Base-by-base conservation (phyloP, 2,888 invertebrate genomes). In the Enchytraeus crypticus region DNA sequence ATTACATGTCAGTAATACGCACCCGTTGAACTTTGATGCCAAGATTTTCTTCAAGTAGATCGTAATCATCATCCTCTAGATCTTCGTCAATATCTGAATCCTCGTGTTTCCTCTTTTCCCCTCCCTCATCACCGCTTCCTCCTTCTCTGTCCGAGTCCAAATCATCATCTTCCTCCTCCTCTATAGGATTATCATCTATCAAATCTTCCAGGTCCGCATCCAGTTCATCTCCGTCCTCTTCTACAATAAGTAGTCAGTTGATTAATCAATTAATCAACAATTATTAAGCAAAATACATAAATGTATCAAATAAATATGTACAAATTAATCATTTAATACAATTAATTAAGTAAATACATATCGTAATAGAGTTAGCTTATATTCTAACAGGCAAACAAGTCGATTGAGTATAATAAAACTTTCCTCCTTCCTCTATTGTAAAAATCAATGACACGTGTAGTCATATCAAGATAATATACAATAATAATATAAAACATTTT, bases 11-110 rank as follows among this genome's bases (percentile, higher is more conserved):
- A 11, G 23, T n/a, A n/a, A 29, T 27, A 61, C 58, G 53, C 33
- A 74, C 69, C 62, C 73, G 81, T 21, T 64, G 34, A 66, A 95
- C 88, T 85, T 93, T 93, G 1, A 92, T 89, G 65, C 97, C 97
- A 74, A 95, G 85, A 84, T 98, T 97, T 79, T 97, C 97, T 77
- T 97, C 95, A 71, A 98, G 87, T 47, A 98, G 84, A 78, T 96
- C 97, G 78, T 93, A 92, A 83, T 98, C 98, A 73, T 98, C 98
- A 75, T 98, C 97, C 78, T 96, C 95, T 26, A 98, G 81, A 58
- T 93, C 68, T 70, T 89, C 88, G 73, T 92, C 76, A 2, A 71
- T 66, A 5, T 75, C 76, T 2, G 71, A 71, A 26, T 76, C 68
- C 34, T 71, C 72, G 49, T 72, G 72, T 66, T 54, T 27, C 45